Conservation (phyloP, 1,140 invertebrate species). For the Trinorchestia longiramus region DNA sequence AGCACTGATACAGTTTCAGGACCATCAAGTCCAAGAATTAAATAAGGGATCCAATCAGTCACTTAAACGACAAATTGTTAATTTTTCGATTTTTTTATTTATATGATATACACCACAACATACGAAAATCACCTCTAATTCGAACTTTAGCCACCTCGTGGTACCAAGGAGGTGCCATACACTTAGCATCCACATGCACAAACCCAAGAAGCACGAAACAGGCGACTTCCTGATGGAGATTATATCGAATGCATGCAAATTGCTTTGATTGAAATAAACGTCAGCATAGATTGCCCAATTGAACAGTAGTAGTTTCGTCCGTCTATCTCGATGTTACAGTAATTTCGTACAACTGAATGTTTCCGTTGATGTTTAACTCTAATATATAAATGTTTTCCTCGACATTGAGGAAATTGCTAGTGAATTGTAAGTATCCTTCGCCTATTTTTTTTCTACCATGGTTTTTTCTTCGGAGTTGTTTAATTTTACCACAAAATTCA, state of each 20-base stretch:
- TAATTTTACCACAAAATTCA: neutral
- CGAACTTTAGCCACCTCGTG: neutral
- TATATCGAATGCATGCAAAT: neutral
- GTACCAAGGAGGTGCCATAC: neutral
- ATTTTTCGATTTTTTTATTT: no score
- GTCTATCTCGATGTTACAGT: neutral
- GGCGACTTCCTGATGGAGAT: neutral
- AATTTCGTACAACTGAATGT: neutral
- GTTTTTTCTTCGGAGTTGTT: neutral
- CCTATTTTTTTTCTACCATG: neutral
- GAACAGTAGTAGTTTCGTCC: neutral
- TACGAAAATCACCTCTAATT: no score
- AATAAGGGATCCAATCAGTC: neutral
- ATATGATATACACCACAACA: no score
- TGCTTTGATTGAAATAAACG: neutral
- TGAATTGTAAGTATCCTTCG: neutral
- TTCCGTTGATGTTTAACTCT: neutral
- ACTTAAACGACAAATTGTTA: no score
- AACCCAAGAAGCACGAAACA: neutral
- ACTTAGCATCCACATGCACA: neutral
- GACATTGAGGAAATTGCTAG: neutral
- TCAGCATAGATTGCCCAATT: neutral
- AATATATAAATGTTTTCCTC: neutral
- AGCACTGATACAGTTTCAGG: neutral
- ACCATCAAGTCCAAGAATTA: neutral